phyloP scores from a whole-genome alignment of 1,140 invertebrate genomes.

The Achatina immaculata region DNA sequence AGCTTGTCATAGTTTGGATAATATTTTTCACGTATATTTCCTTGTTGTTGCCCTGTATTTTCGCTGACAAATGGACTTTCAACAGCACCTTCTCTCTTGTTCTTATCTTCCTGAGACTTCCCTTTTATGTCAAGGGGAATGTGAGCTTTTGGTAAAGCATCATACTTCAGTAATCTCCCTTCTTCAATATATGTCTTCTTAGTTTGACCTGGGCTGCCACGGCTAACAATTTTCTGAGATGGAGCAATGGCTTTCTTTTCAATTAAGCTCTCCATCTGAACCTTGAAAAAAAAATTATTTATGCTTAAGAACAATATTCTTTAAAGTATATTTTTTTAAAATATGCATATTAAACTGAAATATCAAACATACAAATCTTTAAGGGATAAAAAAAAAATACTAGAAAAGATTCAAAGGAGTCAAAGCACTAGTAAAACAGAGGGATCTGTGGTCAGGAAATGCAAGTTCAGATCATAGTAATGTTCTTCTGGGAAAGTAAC shows the following conservation, averaged over 20 bases:
- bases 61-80: too few relatives aligned
- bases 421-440: too few relatives aligned
- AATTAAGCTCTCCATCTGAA: background rate
- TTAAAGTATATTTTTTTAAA: background rate
- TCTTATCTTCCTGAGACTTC: background rate
- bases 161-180: constrained; percentile 25
- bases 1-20: too few relatives aligned
- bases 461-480: too few relatives aligned
- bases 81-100: background rate
- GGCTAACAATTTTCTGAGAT: constrained; percentile 22
- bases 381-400: background rate
- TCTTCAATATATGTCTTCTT: constrained; percentile 10
- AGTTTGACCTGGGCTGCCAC: constrained; percentile 26
- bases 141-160: constrained; percentile 19
- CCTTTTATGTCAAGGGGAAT: background rate
- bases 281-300: constrained; percentile 14
- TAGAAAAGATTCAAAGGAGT: too few relatives aligned
- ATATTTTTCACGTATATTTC: too few relatives aligned
- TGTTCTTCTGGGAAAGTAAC: too few relatives aligned
- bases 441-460: too few relatives aligned
- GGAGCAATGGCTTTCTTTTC: constrained; percentile 33
- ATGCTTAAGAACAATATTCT: background rate
- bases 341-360: background rate
- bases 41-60: too few relatives aligned
- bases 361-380: background rate